Evolutionary conservation across 2,888 invertebrate species (phyloP).

Genomic region (Agrochola lota): DNA sequence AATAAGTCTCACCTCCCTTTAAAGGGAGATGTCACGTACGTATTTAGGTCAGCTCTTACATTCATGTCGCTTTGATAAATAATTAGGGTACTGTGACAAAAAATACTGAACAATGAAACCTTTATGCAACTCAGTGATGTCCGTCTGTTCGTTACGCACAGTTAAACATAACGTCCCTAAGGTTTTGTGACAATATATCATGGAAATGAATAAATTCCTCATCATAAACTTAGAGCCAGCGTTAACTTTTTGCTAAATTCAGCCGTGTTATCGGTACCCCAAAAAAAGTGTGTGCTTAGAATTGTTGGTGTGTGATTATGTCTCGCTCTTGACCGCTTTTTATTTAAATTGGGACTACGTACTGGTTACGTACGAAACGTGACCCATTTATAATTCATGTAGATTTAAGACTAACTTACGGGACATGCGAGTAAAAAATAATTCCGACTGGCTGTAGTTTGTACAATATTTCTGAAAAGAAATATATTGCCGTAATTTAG

Average conservation of each 20-base stretch:
- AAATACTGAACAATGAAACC: slow-evolving; percentile 62
- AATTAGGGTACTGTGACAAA: slow-evolving; percentile 67
- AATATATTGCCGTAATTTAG: background rate
- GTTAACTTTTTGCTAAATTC: slow-evolving; percentile 54
- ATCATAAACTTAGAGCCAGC: slow-evolving; percentile 42
- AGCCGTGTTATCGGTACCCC: slow-evolving; percentile 37
- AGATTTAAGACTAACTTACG: slow-evolving; percentile 66
- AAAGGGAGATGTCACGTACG: slow-evolving; percentile 78
- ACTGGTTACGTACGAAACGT: slow-evolving; percentile 68
- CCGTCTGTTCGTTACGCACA: slow-evolving; percentile 58
- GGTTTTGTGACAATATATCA: slow-evolving; percentile 60
- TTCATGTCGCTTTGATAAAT: slow-evolving; percentile 75
- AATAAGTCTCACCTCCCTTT: slow-evolving; percentile 83
- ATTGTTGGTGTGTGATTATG: slow-evolving; percentile 45
- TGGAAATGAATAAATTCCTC: slow-evolving; percentile 48
- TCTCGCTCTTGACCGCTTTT: slow-evolving; percentile 63
- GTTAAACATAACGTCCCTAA: slow-evolving; percentile 57
- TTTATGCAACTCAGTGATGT: slow-evolving; percentile 62
- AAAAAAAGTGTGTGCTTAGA: slow-evolving; percentile 46
- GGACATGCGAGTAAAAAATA: slow-evolving; percentile 48
- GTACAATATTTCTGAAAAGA: slow-evolving; percentile 2
- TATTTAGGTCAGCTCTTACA: slow-evolving; percentile 77
- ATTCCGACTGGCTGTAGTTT: slow-evolving; percentile 11
- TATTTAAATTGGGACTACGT: slow-evolving; percentile 72
- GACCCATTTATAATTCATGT: slow-evolving; percentile 69